Evolutionary conservation across 2,113 vertebrate species (phyloP).

Genomic region (Pachycephala philippinensis): DNA sequence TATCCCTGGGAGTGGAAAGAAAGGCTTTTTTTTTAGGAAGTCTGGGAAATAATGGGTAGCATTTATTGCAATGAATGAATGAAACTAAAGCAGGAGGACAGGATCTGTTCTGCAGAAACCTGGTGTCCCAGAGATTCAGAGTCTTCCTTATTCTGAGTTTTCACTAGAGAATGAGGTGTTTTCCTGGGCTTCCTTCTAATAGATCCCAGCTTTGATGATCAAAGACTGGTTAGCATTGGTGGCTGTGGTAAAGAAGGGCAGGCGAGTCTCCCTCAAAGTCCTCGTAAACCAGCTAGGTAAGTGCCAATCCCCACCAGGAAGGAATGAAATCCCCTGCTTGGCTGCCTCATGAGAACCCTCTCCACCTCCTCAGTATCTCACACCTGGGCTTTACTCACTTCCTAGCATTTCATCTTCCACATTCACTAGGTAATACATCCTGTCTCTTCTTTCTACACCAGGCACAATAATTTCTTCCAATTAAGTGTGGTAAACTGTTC

Average conservation of each 20-base stretch:
- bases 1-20: not conserved
- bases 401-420: not conserved
- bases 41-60: not conserved
- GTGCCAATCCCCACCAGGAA: not conserved
- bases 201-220: not conserved
- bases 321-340: not conserved
- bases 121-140: not conserved
- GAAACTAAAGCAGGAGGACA: not conserved
- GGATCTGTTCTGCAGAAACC: not conserved
- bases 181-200: not conserved
- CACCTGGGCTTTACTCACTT: not conserved
- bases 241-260: not conserved
- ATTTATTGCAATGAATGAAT: not conserved
- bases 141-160: not conserved
- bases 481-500: not conserved
- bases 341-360: not conserved
- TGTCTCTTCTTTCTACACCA: not conserved
- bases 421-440: not conserved
- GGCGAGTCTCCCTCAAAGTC: not conserved
- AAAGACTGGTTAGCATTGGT: not conserved
- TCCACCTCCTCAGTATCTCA: not conserved
- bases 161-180: not conserved
- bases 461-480: not conserved
- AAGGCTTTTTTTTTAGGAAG: not conserved
- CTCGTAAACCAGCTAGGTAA: not conserved